Conservation (phyloP, 2,113 vertebrate species). For the Empidonax alnorum region DNA sequence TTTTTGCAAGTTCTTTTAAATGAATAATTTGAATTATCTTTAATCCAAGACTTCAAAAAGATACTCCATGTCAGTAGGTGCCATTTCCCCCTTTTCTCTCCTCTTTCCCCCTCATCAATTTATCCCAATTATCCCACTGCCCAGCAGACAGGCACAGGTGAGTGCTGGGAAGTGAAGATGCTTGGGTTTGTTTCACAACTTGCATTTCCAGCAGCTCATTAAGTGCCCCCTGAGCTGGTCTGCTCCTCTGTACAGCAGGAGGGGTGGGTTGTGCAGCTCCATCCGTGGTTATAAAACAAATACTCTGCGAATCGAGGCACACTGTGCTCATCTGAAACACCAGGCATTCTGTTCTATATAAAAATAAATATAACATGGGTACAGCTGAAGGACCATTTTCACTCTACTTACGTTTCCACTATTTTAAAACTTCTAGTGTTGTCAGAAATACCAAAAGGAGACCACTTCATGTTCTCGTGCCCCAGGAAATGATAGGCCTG, state of each 20-base stretch:
- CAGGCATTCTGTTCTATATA: not conserved
- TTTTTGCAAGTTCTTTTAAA: not conserved
- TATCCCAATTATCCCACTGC: not conserved
- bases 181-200: not conserved
- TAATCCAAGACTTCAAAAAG: not conserved
- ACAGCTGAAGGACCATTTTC: not conserved
- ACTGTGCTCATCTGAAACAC: not conserved
- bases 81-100: not conserved
- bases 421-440: not conserved
- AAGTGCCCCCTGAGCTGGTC: not conserved
- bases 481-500: not conserved
- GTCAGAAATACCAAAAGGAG: not conserved
- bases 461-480: not conserved
- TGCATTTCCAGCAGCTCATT: not conserved
- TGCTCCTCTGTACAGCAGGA: not conserved
- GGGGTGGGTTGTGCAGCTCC: not conserved
- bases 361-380: not conserved
- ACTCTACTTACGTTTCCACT: not conserved
- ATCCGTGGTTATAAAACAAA: not conserved
- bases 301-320: not conserved
- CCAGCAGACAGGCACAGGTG: fast-evolving
- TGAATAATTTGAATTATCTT: not conserved
- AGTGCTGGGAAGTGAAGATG: not conserved
- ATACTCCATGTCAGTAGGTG: not conserved
- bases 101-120: not conserved